Evolutionary conservation across 2,888 invertebrate genomes (phyloP).

Genomic region (Anthoptus insignis): DNA sequence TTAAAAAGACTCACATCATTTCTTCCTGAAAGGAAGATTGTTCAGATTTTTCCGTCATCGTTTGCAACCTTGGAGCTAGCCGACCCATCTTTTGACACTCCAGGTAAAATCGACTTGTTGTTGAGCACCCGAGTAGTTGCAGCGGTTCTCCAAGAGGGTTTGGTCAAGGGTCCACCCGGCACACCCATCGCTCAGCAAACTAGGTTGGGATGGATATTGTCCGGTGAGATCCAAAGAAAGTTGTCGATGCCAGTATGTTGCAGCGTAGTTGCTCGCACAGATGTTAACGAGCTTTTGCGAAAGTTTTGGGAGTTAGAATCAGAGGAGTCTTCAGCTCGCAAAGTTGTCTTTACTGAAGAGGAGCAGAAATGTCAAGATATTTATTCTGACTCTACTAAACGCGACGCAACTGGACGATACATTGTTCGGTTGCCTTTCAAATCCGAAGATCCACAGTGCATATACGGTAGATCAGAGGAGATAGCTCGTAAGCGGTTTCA

Average conservation of each 20-base stretch:
- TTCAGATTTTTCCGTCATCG: conserved; percentile 24
- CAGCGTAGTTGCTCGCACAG: conserved; percentile 2
- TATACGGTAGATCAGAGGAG: conserved; percentile 23
- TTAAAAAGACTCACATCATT: conserved; percentile 20
- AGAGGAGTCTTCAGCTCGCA: background rate
- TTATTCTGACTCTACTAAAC: conserved; percentile 18
- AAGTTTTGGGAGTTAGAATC: conserved; percentile 23
- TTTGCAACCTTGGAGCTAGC: conserved; percentile 10
- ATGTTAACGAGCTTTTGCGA: conserved; percentile 10
- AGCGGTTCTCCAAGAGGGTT: conserved; percentile 42
- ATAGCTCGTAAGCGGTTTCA: conserved; percentile 34
- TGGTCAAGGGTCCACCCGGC: conserved; percentile 39
- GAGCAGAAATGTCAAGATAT: conserved; percentile 19
- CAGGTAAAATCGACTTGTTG: conserved; percentile 43
- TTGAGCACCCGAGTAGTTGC: conserved; percentile 49
- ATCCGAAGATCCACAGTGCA: conserved; percentile 20
- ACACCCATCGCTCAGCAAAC: conserved; percentile 42
- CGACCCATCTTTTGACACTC: conserved; percentile 38
- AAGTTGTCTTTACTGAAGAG: conserved; percentile 6
- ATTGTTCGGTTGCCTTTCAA: conserved; percentile 9
- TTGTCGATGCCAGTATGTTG: conserved; percentile 13
- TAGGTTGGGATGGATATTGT: conserved; percentile 48
- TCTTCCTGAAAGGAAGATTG: conserved; percentile 28
- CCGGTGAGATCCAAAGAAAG: conserved; percentile 30
- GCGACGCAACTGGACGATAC: conserved; percentile 17